Base-by-base conservation (phyloP, 1,140 invertebrate genomes). In the Bombus soroeensis region DNA sequence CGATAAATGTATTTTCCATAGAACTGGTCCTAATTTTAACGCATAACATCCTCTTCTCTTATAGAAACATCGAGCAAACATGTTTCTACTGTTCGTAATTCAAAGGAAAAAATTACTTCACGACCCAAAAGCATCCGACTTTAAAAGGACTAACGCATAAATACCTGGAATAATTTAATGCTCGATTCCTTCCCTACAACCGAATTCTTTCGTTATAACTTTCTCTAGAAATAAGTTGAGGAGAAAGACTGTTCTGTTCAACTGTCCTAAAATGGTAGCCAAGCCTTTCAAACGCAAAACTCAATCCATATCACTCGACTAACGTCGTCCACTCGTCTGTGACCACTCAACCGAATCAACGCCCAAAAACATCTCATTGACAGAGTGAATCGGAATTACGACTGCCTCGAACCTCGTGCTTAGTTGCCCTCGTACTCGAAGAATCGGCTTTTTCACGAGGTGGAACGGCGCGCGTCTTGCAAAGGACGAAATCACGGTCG, bases 401-500 rank as follows among this genome's bases (percentile, higher is more conserved):
- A 47, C 34, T 57, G 28, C 22, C 34, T 77, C 47, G 47, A 37
- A 47, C 43, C 22, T 59, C 57, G 25, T 25, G 57, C 25, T 28
- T 28, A 59, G 57, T 28, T 28, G 10, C 28, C 28, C 34, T 12
- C 71, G 71, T 59, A 73, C 47, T 75, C 22, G 22, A 37, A 62
- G 47, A 72, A 79, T 72, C 75, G 74, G 32, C 53, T 62, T 84
- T 85, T 80, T 39, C 41, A 9, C 41, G 15, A 12, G 6, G 22
- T 41, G 15, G 28, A 66, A 25, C 25, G 3, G 0, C 47, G 32
- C 25, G 22, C 3, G 34, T 28, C 34, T 34, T 37, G 41, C 59
- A 66, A 83, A 47, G 22, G 64, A 43, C 53, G 53, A 64, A 80
- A 84, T 84, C 76, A 62, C 68, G 83, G 28, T 32, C 74, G 74